Conservation (phyloP, 2,797 vertebrate genomes). For the Zalophus californianus region DNA sequence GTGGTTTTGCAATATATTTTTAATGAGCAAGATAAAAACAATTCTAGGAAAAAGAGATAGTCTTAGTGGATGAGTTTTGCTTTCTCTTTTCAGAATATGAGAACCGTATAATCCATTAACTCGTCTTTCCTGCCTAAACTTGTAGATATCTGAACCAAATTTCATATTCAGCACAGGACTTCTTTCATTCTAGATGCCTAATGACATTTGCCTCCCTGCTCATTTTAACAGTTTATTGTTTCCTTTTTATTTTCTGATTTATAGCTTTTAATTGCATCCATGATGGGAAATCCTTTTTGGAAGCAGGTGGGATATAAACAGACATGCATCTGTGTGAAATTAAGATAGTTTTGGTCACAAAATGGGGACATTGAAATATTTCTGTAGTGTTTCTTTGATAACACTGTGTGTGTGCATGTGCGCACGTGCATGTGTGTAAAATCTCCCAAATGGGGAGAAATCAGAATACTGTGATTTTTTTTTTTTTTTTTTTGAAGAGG, state of each 20-base stretch:
- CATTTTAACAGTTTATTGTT: conserved; percentile 54
- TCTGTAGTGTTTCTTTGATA: background rate
- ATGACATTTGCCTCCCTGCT: background rate
- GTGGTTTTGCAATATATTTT: background rate
- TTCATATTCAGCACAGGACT: background rate
- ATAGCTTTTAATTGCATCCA: conserved; percentile 53
- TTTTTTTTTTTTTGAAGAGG: conserved; percentile 28
- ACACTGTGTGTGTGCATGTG: background rate
- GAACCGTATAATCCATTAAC: background rate
- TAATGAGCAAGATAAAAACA: conserved; percentile 12
- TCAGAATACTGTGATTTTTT: conserved; percentile 75
- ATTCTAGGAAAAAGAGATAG: background rate
- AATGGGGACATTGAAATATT: background rate
- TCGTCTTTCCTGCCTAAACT: background rate
- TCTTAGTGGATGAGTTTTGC: background rate
- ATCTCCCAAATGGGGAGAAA: conserved; percentile 53
- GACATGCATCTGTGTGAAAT: background rate
- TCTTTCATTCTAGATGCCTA: background rate
- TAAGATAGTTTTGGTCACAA: background rate
- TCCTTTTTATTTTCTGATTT: conserved; percentile 53
- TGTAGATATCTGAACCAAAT: background rate
- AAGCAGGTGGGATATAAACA: conserved; percentile 14
- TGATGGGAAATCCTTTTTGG: conserved; percentile 30
- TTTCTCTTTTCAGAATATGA: conserved; percentile 34
- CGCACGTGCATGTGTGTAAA: background rate